Percentiles rank a stretch among this genome's conserved stretches.
These are phyloP conservation scores for Terebella lapidaria DNA, from an alignment of 2,888 invertebrate genomes.

Conservation along the genomic window DNA sequence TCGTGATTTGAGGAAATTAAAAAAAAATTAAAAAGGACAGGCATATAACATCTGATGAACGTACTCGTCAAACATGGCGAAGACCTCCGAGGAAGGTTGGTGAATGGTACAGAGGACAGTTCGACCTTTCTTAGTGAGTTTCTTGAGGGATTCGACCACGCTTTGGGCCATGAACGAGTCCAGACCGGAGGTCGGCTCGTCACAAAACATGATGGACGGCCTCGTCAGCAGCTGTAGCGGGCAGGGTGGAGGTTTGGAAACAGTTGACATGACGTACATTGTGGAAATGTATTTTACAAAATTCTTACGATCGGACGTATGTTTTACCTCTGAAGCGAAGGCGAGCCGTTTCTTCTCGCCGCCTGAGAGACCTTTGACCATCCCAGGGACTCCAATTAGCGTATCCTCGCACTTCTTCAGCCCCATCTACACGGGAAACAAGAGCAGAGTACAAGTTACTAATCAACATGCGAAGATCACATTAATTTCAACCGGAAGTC, in stretches of 20 bases:
- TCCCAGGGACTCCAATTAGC: slow-evolving; percentile 80
- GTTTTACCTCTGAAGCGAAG: slow-evolving; percentile 84
- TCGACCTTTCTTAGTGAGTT: slow-evolving; percentile 67
- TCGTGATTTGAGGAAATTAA: neutral
- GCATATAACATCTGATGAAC: slow-evolving; percentile 12
- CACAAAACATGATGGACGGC: slow-evolving; percentile 91
- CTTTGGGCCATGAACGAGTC: slow-evolving; percentile 96
- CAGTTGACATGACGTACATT: no score
- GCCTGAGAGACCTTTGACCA: slow-evolving; percentile 87
- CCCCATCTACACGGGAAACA: slow-evolving; percentile 62
- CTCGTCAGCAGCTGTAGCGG: slow-evolving; percentile 71
- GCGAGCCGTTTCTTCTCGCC: slow-evolving; percentile 93
- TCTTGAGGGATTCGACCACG: slow-evolving; percentile 69
- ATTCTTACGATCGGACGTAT: neutral
- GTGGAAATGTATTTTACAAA: neutral
- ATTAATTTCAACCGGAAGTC: no score
- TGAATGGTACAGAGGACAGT: slow-evolving; percentile 90
- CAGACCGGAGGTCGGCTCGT: slow-evolving; percentile 93
- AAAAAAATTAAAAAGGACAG: no score
- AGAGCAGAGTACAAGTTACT: no score
- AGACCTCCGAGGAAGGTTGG: slow-evolving; percentile 78
- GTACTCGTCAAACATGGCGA: slow-evolving; percentile 76
- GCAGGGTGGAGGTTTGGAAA: no score
- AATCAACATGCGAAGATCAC: no score
- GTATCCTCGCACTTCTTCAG: slow-evolving; percentile 85